A percentile compares a stretch with the other conserved stretches of the same genome.
phyloP scores from a whole-genome alignment of 2,113 vertebrate genomes.

The Toxostoma redivivum region DNA sequence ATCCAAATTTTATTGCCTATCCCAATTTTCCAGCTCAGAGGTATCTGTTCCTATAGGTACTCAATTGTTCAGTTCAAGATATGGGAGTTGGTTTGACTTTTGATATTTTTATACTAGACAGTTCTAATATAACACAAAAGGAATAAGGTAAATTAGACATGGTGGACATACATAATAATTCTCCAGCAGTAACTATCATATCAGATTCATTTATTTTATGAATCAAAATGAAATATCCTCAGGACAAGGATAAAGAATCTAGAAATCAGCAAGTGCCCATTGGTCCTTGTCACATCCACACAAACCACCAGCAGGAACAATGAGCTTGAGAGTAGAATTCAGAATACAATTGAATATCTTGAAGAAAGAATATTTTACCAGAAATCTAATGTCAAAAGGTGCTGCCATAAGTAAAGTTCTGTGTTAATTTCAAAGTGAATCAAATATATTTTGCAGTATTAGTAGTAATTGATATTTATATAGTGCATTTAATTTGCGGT shows the following conservation, averaged over 20 bases:
- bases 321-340: not conserved
- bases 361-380: not conserved
- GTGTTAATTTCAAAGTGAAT: not conserved
- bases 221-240: not conserved
- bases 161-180: not conserved
- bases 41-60: not conserved
- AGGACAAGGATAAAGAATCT: not conserved
- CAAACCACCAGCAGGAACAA: not conserved
- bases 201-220: not conserved
- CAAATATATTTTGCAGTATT: not conserved
- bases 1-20: not conserved
- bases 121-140: not conserved
- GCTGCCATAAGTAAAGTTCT: not conserved
- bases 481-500: not conserved
- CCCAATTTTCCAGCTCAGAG: not conserved
- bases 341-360: not conserved
- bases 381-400: not conserved
- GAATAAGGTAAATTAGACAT: not conserved
- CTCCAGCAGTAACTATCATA: rapidly evolving
- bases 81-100: not conserved
- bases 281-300: not conserved
- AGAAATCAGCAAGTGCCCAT: not conserved
- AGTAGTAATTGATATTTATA: not conserved
- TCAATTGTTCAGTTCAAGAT: not conserved
- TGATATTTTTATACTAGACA: not conserved